Base-by-base conservation (phyloP, 2,888 invertebrate species). In the Physocephala rufipes region DNA sequence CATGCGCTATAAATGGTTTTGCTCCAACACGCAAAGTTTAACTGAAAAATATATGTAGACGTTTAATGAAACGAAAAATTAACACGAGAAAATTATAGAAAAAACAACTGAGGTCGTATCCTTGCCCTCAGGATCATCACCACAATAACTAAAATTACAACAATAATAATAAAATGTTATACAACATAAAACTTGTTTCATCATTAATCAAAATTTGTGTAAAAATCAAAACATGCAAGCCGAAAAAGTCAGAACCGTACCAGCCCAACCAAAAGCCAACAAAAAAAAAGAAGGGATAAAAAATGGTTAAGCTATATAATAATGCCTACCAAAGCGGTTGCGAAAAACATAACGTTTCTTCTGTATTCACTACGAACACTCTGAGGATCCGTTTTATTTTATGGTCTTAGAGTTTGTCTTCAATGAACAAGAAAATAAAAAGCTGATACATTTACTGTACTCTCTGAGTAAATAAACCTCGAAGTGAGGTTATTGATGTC, bases 181-280 rank as follows among this genome's bases (percentile, higher is more conserved):
- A 76, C 74, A 77, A 75, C 75, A 66, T 45, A 64, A 73, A 71
- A 71, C 64, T 73, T 77, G 77, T 74, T n/a, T 67, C 76, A 75
- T 74, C 78, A 77, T 78, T 78, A 76, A 78, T 78, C 78, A 78
- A 78, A 76, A 78, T 77, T 77, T 76, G 76, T 73, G 70, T 64
- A 63, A 61, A 71, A 66, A 28, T 67, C 67, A 15, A n/a, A 59
- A n/a, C 58, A 53, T 21, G 28, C 45, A 51, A 61, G 26, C 45
- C 21, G 9, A 55, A 15, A 21, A n/a, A n/a, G n/a, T n/a, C n/a
- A 24, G 26, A 61, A 16, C 51, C n/a, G 26, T 45, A 43, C 13
- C 16, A 26, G 67, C 15, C 36, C 45, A 36, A 26, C n/a, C 26
- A 67, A 70, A 69, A 24, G 49, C 36, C 19, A 49, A 47, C 43